A percentile compares a stretch with the other conserved stretches of the same genome.
These are phyloP conservation scores for Leuctra nigra DNA, from an alignment of 2,888 invertebrate species.

Conservation along the genomic window DNA sequence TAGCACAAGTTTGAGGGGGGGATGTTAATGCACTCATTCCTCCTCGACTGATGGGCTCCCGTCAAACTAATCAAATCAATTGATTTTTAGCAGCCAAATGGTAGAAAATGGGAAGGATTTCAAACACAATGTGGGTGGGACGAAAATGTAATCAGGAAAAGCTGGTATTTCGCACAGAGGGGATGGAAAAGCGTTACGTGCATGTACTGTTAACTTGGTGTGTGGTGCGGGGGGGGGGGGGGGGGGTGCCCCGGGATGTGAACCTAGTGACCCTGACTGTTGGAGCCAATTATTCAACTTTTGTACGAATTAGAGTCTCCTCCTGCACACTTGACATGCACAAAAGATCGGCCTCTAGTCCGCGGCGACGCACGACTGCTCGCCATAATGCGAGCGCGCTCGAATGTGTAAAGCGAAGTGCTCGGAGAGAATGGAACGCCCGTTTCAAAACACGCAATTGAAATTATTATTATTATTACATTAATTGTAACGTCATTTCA, in stretches of 20 bases:
- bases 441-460: too few species aligned
- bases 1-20: conserved; percentile 5
- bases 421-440: too few species aligned
- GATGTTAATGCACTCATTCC: conserved; percentile 27
- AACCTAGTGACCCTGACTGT: conserved; percentile 16
- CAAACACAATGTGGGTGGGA: conserved; percentile 10
- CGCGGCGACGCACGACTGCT: too few species aligned
- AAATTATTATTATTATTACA: too few species aligned
- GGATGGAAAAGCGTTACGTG: too few species aligned
- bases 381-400: too few species aligned
- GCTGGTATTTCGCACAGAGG: conserved; percentile 3
- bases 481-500: too few species aligned
- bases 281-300: conserved; percentile 13
- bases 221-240: neutral
- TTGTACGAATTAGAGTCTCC: conserved; percentile 13
- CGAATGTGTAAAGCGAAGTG: too few species aligned
- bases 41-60: conserved; percentile 29
- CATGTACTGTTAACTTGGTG: too few species aligned
- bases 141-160: conserved; percentile 26
- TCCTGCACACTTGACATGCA: too few species aligned
- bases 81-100: conserved; percentile 31
- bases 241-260: conserved; percentile 1
- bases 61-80: conserved; percentile 38
- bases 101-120: conserved; percentile 23
- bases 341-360: too few species aligned